Conservation (phyloP, 2,113 vertebrate genomes). For the Marcusenius ussheri region DNA sequence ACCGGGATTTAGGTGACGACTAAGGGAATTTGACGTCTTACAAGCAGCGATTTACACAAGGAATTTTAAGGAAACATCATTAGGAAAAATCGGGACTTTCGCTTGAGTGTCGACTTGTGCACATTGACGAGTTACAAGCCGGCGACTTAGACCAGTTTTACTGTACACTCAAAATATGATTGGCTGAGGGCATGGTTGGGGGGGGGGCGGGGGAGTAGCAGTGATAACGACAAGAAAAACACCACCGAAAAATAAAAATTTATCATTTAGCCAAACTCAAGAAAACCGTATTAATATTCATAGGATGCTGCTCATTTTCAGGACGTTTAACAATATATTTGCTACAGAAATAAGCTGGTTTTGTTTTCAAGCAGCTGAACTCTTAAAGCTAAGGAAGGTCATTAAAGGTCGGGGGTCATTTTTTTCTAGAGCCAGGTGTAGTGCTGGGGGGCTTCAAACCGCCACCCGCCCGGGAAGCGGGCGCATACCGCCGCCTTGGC, state of each 20-base stretch:
- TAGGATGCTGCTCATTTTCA: not conserved
- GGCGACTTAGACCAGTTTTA: too few relatives aligned
- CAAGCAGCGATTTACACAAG: too few relatives aligned
- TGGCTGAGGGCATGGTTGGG: not conserved
- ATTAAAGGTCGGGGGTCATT: not conserved
- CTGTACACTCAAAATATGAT: not conserved
- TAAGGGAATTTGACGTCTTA: too few relatives aligned
- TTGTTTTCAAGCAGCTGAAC: not conserved
- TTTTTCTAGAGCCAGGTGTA: not conserved
- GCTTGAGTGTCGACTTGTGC: too few relatives aligned
- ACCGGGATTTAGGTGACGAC: too few relatives aligned
- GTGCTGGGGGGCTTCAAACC: not conserved
- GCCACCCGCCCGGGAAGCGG: not conserved
- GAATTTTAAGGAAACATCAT: too few relatives aligned
- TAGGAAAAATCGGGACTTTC: too few relatives aligned
- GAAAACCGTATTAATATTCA: not conserved
- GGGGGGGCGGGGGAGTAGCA: not conserved
- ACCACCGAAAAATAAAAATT: not conserved
- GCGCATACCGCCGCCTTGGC: conserved; percentile 64
- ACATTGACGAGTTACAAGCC: too few relatives aligned
- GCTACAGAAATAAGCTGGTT: not conserved
- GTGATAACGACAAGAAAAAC: not conserved
- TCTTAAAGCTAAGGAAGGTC: not conserved
- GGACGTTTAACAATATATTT: not conserved
- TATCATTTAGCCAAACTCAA: not conserved